Percentiles rank a stretch among this genome's conserved stretches.
These are phyloP conservation scores for Anarhynchus alexandrinus DNA, from an alignment of 2,113 vertebrate species.

Conservation along the genomic window DNA sequence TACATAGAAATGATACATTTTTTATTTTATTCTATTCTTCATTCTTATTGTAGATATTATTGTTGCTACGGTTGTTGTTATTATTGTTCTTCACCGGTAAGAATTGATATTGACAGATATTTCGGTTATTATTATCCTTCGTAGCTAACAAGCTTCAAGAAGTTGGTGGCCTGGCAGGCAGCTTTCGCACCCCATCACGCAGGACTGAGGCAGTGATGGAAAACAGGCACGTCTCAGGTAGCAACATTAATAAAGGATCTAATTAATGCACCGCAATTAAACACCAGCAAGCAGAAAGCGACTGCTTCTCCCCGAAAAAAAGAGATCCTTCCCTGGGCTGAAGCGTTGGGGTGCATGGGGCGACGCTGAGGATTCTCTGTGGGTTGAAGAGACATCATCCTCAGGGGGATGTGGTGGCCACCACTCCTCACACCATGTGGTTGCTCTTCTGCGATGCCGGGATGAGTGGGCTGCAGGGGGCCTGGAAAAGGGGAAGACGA, in stretches of 20 bases:
- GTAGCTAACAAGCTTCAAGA: not conserved
- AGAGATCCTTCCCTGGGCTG: not conserved
- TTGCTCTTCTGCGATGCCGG: not conserved
- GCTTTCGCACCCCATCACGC: not conserved
- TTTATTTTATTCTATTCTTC: not conserved
- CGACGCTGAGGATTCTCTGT: not conserved
- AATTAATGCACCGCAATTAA: not conserved
- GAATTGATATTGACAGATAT: not conserved
- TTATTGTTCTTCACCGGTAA: too few species aligned
- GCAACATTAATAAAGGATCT: not conserved
- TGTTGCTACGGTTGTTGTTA: not conserved
- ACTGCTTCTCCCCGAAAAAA: too few species aligned
- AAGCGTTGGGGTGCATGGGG: not conserved
- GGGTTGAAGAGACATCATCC: not conserved
- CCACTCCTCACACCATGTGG: too few species aligned
- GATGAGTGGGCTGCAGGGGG: not conserved
- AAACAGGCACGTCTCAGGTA: not conserved
- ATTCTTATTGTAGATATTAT: too few species aligned
- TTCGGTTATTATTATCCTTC: not conserved
- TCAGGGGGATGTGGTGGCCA: not conserved
- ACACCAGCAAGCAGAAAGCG: not conserved
- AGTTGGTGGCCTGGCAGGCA: not conserved
- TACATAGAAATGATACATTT: too few species aligned
- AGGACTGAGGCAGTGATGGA: accelerated
- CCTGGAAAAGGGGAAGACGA: not conserved